Evolutionary conservation across 2,888 invertebrate genomes (phyloP).

Genomic region (Metacarcinus magister): DNA sequence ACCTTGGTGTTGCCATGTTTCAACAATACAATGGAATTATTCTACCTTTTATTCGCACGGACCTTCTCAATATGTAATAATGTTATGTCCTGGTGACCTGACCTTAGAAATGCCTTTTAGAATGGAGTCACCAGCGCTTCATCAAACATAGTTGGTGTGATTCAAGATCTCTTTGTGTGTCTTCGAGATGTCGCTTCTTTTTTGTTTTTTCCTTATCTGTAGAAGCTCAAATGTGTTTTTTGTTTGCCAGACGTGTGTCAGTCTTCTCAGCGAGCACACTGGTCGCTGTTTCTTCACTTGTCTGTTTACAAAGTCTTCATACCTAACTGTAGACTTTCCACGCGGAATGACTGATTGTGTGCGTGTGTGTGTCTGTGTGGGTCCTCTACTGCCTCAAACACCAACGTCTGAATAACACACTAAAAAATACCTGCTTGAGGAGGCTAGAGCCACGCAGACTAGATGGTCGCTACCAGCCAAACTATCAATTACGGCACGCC

Average conservation of each 20-base stretch:
- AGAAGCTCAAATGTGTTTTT: neutral
- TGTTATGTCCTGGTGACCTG: neutral
- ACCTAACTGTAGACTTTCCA: neutral
- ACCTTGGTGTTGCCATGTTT: neutral
- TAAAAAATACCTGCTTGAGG: neutral
- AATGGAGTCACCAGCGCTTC: neutral
- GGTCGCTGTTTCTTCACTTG: neutral
- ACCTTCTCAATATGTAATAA: neutral
- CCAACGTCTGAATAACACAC: neutral
- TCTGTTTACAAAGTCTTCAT: neutral
- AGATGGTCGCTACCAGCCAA: too few relatives aligned
- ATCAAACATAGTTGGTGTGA: neutral
- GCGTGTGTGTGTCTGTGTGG: neutral
- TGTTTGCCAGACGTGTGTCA: neutral
- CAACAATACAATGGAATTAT: neutral
- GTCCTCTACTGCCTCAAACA: neutral
- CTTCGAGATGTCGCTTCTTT: neutral
- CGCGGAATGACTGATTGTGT: neutral
- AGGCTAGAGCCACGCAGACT: too few relatives aligned
- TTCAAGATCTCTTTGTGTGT: neutral
- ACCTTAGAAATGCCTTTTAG: neutral
- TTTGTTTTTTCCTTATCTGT: neutral
- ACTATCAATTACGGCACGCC: too few relatives aligned
- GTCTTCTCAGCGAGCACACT: neutral
- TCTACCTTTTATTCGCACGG: neutral